Percentiles rank a stretch among this genome's conserved stretches.
Evolutionary conservation across 2,888 invertebrate genomes (phyloP).

Genomic region (Lycaena phlaeas): DNA sequence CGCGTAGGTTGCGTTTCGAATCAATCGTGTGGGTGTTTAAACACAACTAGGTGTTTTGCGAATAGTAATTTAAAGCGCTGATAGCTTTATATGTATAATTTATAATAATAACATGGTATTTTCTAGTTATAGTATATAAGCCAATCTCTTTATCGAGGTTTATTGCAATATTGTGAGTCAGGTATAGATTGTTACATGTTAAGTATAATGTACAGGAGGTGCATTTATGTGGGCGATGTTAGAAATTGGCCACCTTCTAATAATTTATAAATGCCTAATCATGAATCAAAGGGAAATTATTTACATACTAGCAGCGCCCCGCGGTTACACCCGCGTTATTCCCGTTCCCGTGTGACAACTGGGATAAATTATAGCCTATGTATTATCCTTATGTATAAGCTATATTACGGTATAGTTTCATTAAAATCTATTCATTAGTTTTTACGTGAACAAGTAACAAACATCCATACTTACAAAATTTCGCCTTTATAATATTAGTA

Average conservation of each 20-base stretch:
- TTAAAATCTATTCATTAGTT: too few relatives aligned
- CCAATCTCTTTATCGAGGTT: constrained; percentile 2
- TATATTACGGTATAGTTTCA: too few relatives aligned
- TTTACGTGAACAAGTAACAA: too few relatives aligned
- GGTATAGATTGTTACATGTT: not conserved
- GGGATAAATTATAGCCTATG: too few relatives aligned
- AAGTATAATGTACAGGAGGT: not conserved
- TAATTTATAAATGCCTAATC: too few relatives aligned
- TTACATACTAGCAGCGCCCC: too few relatives aligned
- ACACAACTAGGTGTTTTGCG: constrained; percentile 23
- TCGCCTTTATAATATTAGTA: too few relatives aligned
- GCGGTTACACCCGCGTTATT: too few relatives aligned
- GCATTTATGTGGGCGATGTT: not conserved
- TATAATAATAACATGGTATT: constrained; percentile 6
- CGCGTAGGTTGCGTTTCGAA: constrained; percentile 43
- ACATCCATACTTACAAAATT: too few relatives aligned
- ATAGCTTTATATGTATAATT: not conserved
- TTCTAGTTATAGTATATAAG: constrained; percentile 11
- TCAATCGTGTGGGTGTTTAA: constrained; percentile 36
- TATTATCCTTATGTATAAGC: too few relatives aligned
- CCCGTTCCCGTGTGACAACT: too few relatives aligned
- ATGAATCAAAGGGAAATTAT: too few relatives aligned
- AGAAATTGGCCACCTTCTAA: not conserved
- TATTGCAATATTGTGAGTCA: not conserved
- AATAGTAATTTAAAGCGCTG: constrained; percentile 21